Percentiles rank a stretch among this genome's conserved stretches.
These are phyloP conservation scores for Lapara coniferarum DNA, from an alignment of 2,888 invertebrate species.

Conservation along the genomic window DNA sequence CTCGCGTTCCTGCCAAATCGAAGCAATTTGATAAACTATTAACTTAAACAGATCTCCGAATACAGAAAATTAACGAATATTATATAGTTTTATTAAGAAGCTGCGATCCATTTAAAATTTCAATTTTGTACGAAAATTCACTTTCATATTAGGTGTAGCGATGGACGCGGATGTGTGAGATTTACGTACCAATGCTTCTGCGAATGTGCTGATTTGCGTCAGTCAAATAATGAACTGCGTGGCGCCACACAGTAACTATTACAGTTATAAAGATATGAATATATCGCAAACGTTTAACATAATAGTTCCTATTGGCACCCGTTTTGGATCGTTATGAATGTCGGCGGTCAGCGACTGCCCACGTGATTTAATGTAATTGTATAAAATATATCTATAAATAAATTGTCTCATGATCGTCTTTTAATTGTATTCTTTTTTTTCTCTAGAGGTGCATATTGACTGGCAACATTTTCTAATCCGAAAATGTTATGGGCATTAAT, in stretches of 20 bases:
- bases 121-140: too few species aligned
- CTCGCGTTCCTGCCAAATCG: too few species aligned
- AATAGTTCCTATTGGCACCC: neutral
- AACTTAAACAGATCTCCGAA: too few species aligned
- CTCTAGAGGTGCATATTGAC: constrained; percentile 28
- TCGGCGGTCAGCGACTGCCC: constrained; percentile 10
- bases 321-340: constrained; percentile 10
- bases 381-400: constrained; percentile 30
- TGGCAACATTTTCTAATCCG: neutral
- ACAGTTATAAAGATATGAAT: neutral
- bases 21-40: too few species aligned
- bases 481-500: neutral
- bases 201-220: neutral
- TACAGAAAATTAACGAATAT: too few species aligned
- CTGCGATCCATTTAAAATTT: too few species aligned
- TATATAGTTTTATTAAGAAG: too few species aligned
- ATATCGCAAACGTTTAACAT: neutral
- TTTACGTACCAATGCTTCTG: constrained; percentile 2
- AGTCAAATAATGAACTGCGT: neutral
- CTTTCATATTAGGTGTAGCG: neutral
- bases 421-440: constrained; percentile 37
- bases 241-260: neutral
- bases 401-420: constrained; percentile 39
- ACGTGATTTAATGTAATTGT: constrained; percentile 25
- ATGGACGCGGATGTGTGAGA: neutral